Percentiles rank a stretch among this genome's conserved stretches.
Conservation (phyloP, 2,888 invertebrate genomes). For the Alsophila aescularia region DNA sequence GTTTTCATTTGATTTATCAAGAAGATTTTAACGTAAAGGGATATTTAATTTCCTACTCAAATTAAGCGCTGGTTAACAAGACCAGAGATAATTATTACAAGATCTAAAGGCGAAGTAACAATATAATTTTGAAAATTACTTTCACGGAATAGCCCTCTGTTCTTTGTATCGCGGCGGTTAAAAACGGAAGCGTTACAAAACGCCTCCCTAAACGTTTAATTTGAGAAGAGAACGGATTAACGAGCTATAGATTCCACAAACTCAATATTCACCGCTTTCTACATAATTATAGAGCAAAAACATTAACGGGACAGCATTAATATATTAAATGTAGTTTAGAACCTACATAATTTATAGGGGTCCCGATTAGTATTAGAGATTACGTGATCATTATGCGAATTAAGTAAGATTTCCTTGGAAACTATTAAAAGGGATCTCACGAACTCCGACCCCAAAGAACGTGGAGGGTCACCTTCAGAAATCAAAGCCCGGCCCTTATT, state of each 20-base stretch:
- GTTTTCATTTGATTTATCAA: slow-evolving; percentile 54
- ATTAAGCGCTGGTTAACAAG: slow-evolving; percentile 76
- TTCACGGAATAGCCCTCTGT: slow-evolving; percentile 67
- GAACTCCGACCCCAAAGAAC: slow-evolving; percentile 65
- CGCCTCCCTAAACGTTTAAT: slow-evolving; percentile 77
- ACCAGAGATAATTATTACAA: slow-evolving; percentile 77
- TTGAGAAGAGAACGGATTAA: slow-evolving; percentile 72
- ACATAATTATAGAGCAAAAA: slow-evolving; percentile 43
- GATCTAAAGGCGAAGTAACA: slow-evolving; percentile 75
- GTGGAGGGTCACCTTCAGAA: slow-evolving; percentile 75
- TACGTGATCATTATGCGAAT: slow-evolving; percentile 73
- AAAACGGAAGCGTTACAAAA: slow-evolving; percentile 76
- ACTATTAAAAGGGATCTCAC: slow-evolving; percentile 76
- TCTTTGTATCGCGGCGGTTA: slow-evolving; percentile 65
- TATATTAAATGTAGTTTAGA: slow-evolving; percentile 42
- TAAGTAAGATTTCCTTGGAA: slow-evolving; percentile 71
- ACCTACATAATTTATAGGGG: slow-evolving; percentile 56
- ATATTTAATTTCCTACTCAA: slow-evolving; percentile 68
- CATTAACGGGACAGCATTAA: slow-evolving; percentile 36
- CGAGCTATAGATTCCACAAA: slow-evolving; percentile 52
- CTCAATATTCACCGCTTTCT: slow-evolving; percentile 32
- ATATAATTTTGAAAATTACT: slow-evolving; percentile 78
- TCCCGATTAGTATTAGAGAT: slow-evolving; percentile 61
- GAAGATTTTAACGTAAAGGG: slow-evolving; percentile 60
- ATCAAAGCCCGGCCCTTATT: slow-evolving; percentile 79